Evolutionary conservation across 2,888 invertebrate genomes (phyloP), one percentile per base, ranked within the genome.

Genomic region (Lomographa bimaculata): DNA sequence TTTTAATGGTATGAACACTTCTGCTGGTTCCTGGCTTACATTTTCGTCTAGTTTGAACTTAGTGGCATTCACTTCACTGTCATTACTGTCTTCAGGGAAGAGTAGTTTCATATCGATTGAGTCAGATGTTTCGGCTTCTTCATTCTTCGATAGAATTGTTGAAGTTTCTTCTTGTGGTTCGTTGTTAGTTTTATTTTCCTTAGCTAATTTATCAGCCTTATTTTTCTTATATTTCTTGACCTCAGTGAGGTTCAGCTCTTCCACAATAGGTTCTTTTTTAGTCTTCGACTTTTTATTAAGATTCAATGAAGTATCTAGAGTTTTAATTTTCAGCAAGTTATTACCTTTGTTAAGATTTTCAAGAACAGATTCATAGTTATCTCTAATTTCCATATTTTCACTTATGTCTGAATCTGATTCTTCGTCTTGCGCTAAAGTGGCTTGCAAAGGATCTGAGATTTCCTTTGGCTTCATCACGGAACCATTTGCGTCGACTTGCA

Each of bases 81-180:
- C 75, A 51, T 67, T 75, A 39, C 82, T 85, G 11, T 85, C 80
- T 56, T 86, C 85, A 42, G 81, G 70, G 50, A 87, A 84, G 6
- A 87, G 51, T 14, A 86, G 57, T 42, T 74, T 67, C 58, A 87
- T 64, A 50, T 82, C 75, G 47, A 84, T 79, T 6, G 76, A 78
- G 59, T 79, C 78, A 1, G 83, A 82, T 6, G 72, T 72, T 18
- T 59, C 58, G 38, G 68, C 71, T 12, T 64, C 61, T 8, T 54
- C 42, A 18, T 17, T 17, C 4, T 21, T 29, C 2, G 45, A 32
- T 7, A 23, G 19, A 10, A 23, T 35, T 20, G 36, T 33, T 12
- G 45, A 25, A 25, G 35, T 50, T 10, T 42, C 39, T 14, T 33
- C 38, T 12, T 60, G 32, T 33, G 49, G 36, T 24, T 53, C 21